These are phyloP conservation scores for Pomatostomus ruficeps DNA, from an alignment of 2,113 vertebrate species.

Conservation along the genomic window DNA sequence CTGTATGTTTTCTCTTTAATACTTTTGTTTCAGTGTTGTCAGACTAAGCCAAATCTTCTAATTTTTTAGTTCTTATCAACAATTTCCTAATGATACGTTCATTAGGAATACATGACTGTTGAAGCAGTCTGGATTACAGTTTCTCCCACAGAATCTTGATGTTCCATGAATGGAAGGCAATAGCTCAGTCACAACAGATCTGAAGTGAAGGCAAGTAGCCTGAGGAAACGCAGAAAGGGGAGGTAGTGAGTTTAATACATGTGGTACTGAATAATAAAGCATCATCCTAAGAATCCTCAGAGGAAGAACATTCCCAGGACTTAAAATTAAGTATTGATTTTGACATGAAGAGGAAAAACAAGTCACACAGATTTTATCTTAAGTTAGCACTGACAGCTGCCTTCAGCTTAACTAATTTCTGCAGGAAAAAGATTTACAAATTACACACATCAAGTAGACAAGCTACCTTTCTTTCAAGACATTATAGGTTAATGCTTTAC, in stretches of 20 bases:
- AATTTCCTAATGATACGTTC: neutral
- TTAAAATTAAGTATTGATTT: neutral
- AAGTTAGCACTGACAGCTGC: neutral
- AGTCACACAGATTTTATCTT: neutral
- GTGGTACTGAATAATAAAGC: neutral
- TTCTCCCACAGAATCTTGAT: neutral
- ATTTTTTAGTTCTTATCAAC: neutral
- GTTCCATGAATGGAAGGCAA: neutral
- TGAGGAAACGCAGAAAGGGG: neutral
- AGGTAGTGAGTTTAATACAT: neutral
- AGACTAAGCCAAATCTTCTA: neutral
- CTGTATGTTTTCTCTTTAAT: neutral
- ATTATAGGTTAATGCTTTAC: neutral
- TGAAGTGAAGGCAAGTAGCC: neutral
- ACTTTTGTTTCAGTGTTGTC: neutral
- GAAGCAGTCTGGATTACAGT: neutral
- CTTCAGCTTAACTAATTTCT: neutral
- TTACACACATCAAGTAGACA: neutral
- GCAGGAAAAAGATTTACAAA: neutral
- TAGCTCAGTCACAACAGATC: neutral
- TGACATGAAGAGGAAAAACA: neutral
- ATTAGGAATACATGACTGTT: neutral
- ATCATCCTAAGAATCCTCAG: neutral
- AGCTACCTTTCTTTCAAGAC: neutral
- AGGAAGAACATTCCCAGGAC: neutral